Conservation (phyloP, 2,888 invertebrate species). For the Agrochola lota region DNA sequence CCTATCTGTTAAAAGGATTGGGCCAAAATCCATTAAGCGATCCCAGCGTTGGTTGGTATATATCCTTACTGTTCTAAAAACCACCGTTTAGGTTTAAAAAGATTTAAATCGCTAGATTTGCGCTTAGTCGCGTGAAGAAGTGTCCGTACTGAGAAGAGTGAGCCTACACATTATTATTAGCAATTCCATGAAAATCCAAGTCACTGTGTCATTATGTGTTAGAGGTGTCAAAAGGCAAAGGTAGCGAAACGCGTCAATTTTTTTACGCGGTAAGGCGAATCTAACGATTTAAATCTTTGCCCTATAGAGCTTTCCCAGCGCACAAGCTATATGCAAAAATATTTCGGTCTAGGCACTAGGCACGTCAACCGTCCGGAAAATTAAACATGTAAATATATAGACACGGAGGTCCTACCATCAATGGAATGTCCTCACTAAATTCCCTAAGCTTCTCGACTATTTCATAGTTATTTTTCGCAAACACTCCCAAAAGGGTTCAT, state of each 20-base stretch:
- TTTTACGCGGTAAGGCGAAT: no score
- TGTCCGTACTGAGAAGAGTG: no score
- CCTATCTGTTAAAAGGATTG: neutral
- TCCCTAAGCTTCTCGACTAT: slow-evolving; percentile 24
- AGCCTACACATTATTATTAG: no score
- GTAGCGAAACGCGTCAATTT: no score
- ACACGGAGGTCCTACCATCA: slow-evolving; percentile 3
- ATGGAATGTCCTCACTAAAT: slow-evolving; percentile 32
- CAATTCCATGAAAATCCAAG: no score
- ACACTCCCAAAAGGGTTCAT: slow-evolving; percentile 39
- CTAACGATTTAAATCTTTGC: no score
- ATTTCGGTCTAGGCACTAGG: neutral
- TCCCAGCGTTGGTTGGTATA: neutral
- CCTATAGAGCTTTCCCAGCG: neutral
- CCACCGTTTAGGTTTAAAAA: neutral
- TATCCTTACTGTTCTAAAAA: neutral
- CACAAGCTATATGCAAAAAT: neutral
- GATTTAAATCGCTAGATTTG: neutral
- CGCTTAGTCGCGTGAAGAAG: no score
- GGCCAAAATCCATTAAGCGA: no score
- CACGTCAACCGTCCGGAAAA: slow-evolving; percentile 12
- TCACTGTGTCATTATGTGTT: no score
- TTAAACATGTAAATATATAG: slow-evolving; percentile 27
- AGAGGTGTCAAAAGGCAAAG: no score
- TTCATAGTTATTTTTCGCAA: slow-evolving; percentile 57